A percentile compares a stretch with the other conserved stretches of the same genome.
Evolutionary conservation across 2,888 invertebrate genomes (phyloP).

Genomic region (Clanis bilineata): DNA sequence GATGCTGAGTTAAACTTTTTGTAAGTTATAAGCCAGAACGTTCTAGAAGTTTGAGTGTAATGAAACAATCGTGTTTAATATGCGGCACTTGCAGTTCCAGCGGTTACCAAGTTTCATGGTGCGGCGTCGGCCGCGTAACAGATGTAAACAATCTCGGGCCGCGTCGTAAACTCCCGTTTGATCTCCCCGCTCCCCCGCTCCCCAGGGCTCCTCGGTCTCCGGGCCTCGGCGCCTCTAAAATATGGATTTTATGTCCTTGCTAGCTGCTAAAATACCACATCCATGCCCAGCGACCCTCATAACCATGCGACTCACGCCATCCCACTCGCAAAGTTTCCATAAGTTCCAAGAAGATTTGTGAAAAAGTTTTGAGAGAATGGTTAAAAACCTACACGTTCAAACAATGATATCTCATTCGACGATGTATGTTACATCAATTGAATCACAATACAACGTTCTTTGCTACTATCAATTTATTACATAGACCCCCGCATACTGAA

Average conservation of each 20-base stretch:
- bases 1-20: not conserved
- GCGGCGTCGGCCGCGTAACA: conserved; percentile 71
- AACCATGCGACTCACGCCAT: conserved; percentile 40
- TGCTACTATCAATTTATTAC: no score
- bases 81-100: conserved; percentile 58
- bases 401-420: no score
- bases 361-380: conserved; percentile 15
- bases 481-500: no score
- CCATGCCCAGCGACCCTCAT: conserved; percentile 69
- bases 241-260: conserved; percentile 78
- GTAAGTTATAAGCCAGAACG: conserved; percentile 19
- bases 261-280: conserved; percentile 76
- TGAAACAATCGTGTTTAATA: conserved; percentile 49
- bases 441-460: no score
- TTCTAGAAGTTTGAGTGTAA: conserved; percentile 30
- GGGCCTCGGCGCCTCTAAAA: conserved; percentile 65
- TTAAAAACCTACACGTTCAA: no score
- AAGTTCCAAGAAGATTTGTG: conserved; percentile 4
- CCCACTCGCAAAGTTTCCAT: conserved; percentile 10
- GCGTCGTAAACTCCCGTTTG: conserved; percentile 79
- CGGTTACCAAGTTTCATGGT: conserved; percentile 75
- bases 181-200: conserved; percentile 69
- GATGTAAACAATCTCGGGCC: conserved; percentile 80
- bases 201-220: conserved; percentile 45
- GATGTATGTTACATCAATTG: no score